These are phyloP conservation scores for Phalangium opilio DNA, from an alignment of 2,888 invertebrate species.

Conservation along the genomic window DNA sequence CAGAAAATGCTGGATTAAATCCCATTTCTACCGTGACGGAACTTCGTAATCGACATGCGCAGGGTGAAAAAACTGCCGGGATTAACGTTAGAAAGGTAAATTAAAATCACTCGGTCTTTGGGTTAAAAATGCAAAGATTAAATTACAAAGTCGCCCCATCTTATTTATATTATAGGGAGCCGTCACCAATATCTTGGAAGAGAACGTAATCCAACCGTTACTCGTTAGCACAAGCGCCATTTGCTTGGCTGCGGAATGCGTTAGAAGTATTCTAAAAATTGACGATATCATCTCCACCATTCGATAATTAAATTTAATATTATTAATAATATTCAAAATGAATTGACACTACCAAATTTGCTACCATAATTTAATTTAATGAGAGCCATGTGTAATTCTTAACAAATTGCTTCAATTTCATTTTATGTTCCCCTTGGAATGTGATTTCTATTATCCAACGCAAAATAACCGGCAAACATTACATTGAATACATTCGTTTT, in stretches of 20 bases:
- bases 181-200: conserved; percentile 90
- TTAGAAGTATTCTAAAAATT: conserved; percentile 94
- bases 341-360: neutral
- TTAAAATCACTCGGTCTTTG: neutral
- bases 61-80: conserved; percentile 68
- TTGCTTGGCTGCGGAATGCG: conserved; percentile 87
- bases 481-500: too few species aligned
- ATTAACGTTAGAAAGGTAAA: conserved; percentile 71
- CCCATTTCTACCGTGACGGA: conserved; percentile 93
- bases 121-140: neutral
- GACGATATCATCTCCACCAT: conserved; percentile 79
- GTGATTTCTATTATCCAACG: too few species aligned
- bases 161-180: conserved; percentile 51
- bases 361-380: too few species aligned
- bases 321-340: too few species aligned
- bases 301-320: too few species aligned
- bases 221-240: conserved; percentile 87
- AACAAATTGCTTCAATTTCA: too few species aligned
- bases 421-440: too few species aligned
- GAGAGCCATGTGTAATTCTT: too few species aligned
- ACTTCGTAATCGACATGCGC: conserved; percentile 79
- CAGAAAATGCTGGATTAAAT: conserved; percentile 83
- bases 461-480: too few species aligned
- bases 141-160: neutral
- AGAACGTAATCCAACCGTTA: conserved; percentile 93